Percentiles rank a stretch among this genome's conserved stretches.
These are phyloP conservation scores for Rhabdomys dilectus DNA, from an alignment of 2,113 vertebrate genomes.

Conservation along the genomic window DNA sequence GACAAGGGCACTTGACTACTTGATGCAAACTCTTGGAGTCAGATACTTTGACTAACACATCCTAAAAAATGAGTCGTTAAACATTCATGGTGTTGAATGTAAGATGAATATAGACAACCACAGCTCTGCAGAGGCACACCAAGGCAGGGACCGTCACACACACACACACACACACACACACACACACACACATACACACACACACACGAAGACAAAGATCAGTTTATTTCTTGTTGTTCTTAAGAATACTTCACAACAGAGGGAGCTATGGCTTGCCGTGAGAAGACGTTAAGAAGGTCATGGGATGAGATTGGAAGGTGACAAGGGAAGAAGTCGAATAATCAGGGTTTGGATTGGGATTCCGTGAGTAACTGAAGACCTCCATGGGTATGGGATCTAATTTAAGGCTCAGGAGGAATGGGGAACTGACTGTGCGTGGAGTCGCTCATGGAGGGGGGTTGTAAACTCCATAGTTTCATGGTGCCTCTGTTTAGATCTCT, in stretches of 20 bases:
- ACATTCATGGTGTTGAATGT: not conserved
- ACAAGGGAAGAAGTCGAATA: not conserved
- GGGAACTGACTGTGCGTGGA: not conserved
- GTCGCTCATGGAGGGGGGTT: not conserved
- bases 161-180: fast-evolving
- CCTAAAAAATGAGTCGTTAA: not conserved
- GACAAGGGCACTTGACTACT: not conserved
- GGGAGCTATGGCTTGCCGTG: not conserved
- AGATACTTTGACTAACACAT: not conserved
- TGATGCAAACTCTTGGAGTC: not conserved
- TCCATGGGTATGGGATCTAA: not conserved
- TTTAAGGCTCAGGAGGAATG: not conserved
- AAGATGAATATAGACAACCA: not conserved
- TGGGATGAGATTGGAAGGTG: not conserved
- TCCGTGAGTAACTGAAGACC: not conserved
- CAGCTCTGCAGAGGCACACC: not conserved
- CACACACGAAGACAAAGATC: not conserved
- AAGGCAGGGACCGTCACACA: not conserved
- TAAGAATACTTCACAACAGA: not conserved
- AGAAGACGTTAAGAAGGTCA: not conserved
- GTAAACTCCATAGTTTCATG: not conserved
- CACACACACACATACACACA: not conserved
- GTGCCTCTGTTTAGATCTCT: not conserved
- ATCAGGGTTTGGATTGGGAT: not conserved
- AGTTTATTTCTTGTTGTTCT: not conserved